Percentiles rank a stretch among this genome's conserved stretches.
Conservation (phyloP, 2,888 invertebrate species). For the Tridacna gigas region DNA sequence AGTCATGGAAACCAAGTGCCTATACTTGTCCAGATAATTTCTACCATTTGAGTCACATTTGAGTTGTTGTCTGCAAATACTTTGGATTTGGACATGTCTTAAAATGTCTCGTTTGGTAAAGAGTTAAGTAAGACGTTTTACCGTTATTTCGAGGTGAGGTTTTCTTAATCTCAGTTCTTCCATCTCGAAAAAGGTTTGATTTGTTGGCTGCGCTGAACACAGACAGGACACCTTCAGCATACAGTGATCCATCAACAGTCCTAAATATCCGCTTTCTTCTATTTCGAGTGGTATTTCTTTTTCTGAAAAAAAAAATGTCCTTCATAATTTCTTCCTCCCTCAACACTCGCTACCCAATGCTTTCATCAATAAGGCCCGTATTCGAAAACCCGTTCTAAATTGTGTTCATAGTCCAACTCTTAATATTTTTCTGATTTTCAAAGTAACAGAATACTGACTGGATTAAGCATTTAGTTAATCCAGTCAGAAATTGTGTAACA, state of each 20-base stretch:
- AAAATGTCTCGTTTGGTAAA: neutral
- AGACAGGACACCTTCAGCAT: conserved; percentile 43
- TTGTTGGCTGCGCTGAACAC: conserved; percentile 49
- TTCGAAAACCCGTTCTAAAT: neutral
- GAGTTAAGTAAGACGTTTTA: conserved; percentile 11
- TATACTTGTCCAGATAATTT: no score
- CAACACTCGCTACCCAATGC: no score
- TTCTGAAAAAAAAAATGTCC: neutral
- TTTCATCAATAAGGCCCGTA: neutral
- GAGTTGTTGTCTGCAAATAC: no score
- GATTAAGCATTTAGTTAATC: no score
- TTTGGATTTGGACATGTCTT: no score
- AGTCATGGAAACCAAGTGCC: no score
- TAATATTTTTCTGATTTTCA: no score
- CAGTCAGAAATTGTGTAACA: no score
- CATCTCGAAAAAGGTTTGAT: conserved; percentile 40
- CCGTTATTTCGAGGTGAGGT: conserved; percentile 57
- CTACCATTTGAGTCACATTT: no score
- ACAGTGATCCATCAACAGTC: conserved; percentile 53
- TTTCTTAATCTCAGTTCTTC: conserved; percentile 54
- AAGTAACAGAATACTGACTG: no score
- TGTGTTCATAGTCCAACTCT: no score
- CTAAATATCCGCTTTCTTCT: conserved; percentile 31
- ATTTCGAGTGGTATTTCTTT: conserved; percentile 14
- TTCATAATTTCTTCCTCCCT: no score